Percentiles rank a stretch among this genome's conserved stretches.
Evolutionary conservation across 2,888 invertebrate genomes (phyloP).

Genomic region (Drosophila affinis): DNA sequence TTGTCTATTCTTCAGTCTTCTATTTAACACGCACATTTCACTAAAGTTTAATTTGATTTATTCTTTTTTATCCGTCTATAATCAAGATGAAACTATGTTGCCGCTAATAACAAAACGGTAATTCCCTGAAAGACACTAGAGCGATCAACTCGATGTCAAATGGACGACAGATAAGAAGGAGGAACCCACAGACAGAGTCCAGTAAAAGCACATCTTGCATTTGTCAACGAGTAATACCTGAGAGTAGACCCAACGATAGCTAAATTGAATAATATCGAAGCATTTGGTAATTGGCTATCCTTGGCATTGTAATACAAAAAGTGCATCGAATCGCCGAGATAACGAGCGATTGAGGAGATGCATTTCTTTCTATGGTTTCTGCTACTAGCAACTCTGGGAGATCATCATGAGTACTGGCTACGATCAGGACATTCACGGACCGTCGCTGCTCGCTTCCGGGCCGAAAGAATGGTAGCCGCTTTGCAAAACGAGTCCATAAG

Average conservation of each 20-base stretch:
- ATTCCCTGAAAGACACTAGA: neutral
- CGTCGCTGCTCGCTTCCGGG: constrained; percentile 23
- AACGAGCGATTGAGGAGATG: constrained; percentile 53
- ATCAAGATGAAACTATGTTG: neutral
- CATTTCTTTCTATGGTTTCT: constrained; percentile 56
- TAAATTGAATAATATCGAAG: neutral
- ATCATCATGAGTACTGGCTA: constrained; percentile 22
- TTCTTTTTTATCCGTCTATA: neutral
- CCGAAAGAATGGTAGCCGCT: constrained; percentile 2
- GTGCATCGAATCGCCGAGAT: constrained; percentile 1
- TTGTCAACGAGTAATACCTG: neutral
- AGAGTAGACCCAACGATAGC: neutral
- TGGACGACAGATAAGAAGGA: neutral
- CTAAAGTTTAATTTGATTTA: neutral
- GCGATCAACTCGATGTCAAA: neutral
- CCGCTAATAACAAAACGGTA: neutral
- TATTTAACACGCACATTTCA: too few relatives aligned
- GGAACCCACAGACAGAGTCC: neutral
- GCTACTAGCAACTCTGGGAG: constrained; percentile 42
- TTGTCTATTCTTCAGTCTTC: neutral
- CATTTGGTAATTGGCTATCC: neutral
- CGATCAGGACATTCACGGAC: constrained; percentile 3
- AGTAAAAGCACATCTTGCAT: neutral
- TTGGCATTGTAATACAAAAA: neutral
- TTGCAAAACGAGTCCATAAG: constrained; percentile 18